phyloP scores from a whole-genome alignment of 2,888 invertebrate species.

The Drosophila leonis region DNA sequence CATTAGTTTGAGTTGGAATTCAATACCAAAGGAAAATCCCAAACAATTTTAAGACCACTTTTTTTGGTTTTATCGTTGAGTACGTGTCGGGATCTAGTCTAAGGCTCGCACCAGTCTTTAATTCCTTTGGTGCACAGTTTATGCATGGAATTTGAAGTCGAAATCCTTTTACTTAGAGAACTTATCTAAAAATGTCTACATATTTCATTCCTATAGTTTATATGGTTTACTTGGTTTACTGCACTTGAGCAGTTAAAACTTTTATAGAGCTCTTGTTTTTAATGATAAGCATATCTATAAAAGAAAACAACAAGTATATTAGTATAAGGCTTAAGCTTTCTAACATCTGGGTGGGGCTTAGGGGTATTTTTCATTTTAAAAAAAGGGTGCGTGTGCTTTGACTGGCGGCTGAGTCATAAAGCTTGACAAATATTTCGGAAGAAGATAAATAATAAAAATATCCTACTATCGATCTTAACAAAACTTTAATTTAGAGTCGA shows the following conservation, averaged over 20 bases:
- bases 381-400: slow-evolving; percentile 8
- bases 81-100: background rate
- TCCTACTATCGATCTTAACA: no score
- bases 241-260: background rate
- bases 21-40: no score
- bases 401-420: background rate
- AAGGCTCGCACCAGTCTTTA: background rate
- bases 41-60: no score
- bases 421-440: background rate
- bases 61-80: no score
- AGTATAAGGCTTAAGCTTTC: background rate
- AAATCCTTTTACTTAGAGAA: background rate
- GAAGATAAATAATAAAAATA: background rate
- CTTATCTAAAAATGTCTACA: slow-evolving; percentile 2
- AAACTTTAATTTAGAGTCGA: background rate
- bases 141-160: background rate
- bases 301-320: background rate
- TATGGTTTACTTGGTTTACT: background rate
- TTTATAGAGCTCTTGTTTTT: background rate
- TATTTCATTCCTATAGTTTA: background rate
- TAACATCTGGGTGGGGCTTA: background rate
- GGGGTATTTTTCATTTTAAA: background rate
- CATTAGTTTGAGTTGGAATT: background rate
- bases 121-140: background rate
- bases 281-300: slow-evolving; percentile 8